These are phyloP conservation scores for Rhagoletis pomonella DNA, from an alignment of 1,140 invertebrate species.

Conservation along the genomic window DNA sequence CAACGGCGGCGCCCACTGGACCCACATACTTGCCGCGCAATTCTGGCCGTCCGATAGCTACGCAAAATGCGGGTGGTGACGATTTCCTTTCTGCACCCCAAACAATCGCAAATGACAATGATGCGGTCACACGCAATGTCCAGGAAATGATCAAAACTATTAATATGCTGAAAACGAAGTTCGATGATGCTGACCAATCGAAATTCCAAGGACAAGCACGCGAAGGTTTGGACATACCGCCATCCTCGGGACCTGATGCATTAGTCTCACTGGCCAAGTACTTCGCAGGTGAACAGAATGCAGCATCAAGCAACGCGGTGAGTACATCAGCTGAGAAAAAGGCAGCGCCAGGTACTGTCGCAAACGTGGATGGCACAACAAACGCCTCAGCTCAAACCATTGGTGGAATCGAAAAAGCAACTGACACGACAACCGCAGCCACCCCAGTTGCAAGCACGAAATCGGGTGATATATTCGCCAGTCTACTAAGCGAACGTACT, in stretches of 20 bases:
- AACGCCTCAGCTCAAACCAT: background rate
- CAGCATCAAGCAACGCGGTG: constrained; percentile 66
- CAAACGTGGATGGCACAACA: background rate
- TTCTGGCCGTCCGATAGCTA: constrained; percentile 56
- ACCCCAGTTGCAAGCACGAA: constrained; percentile 64
- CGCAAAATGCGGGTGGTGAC: constrained; percentile 63
- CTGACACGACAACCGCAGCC: constrained; percentile 64
- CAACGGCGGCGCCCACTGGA: constrained; percentile 63
- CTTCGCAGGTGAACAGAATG: constrained; percentile 82
- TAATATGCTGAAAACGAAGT: constrained; percentile 69
- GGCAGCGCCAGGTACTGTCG: background rate
- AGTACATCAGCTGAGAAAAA: background rate
- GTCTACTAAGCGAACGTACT: constrained; percentile 78
- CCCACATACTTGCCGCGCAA: constrained; percentile 70
- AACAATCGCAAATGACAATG: constrained; percentile 57
- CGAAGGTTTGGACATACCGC: constrained; percentile 79
- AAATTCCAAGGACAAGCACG: constrained; percentile 67
- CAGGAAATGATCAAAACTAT: constrained; percentile 75
- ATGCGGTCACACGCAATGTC: constrained; percentile 72
- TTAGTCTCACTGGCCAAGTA: constrained; percentile 86
- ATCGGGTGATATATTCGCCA: constrained; percentile 73
- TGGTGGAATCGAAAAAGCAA: constrained; percentile 65
- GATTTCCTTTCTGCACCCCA: constrained; percentile 66
- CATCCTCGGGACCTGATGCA: constrained; percentile 83
- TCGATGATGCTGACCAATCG: constrained; percentile 55